Evolutionary conservation across 2,797 vertebrate genomes (phyloP).

Genomic region (Dermochelys coriacea): DNA sequence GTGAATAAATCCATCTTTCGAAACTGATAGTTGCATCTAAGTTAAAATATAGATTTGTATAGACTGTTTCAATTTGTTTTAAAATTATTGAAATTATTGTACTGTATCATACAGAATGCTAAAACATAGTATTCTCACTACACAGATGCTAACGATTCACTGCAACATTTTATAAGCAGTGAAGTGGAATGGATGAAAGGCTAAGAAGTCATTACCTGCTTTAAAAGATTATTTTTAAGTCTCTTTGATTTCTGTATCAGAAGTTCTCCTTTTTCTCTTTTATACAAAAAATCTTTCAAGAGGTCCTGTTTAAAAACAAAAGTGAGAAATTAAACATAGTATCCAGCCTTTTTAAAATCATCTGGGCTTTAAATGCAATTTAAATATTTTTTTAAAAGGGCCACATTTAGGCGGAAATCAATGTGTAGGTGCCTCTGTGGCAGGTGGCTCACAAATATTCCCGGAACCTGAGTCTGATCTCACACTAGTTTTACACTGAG

Average conservation of each 20-base stretch:
- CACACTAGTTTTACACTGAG: not conserved
- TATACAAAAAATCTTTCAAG: conserved; percentile 84
- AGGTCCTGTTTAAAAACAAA: conserved; percentile 79
- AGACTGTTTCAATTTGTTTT: not conserved
- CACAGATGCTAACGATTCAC: accelerated
- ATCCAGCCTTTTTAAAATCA: accelerated
- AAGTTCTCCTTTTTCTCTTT: conserved; percentile 87
- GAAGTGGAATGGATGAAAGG: accelerated
- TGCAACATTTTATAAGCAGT: accelerated
- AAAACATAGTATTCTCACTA: not conserved
- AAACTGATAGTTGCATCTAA: conserved; percentile 85
- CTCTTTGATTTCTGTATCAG: conserved; percentile 83
- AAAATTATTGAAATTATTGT: not conserved
- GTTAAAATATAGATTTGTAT: not conserved
- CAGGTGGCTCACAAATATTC: not conserved
- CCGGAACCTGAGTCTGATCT: not conserved
- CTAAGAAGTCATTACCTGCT: conserved; percentile 80
- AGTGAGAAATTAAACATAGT: not conserved
- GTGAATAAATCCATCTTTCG: conserved; percentile 85
- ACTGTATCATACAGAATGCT: not conserved
- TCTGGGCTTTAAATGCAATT: accelerated
- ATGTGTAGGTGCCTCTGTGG: not conserved
- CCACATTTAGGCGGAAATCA: not conserved
- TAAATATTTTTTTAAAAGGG: not conserved
- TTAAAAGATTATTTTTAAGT: conserved; percentile 83